Conservation (phyloP, 2,888 invertebrate species). For the Celastrina argiolus region DNA sequence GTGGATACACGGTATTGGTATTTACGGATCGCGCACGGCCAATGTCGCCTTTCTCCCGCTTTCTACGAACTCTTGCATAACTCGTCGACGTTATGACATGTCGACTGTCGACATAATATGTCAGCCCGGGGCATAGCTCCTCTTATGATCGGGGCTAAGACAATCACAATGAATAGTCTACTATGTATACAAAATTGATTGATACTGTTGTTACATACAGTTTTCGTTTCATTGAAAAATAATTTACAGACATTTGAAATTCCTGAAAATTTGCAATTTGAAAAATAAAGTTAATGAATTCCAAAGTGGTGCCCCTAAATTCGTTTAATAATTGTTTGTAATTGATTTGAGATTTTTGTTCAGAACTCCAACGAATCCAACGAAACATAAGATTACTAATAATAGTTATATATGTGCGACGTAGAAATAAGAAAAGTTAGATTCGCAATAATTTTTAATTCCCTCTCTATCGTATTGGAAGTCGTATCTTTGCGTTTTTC, state of each 20-base stretch:
- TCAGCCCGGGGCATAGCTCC: background rate
- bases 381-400: no score
- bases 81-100: background rate
- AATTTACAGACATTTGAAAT: no score
- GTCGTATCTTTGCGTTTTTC: background rate
- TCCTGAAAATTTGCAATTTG: no score
- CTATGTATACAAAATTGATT: no score
- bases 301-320: no score
- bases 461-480: background rate
- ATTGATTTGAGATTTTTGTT: no score
- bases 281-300: no score
- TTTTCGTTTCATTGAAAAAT: no score
- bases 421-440: background rate
- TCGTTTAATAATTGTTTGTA: no score
- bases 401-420: no score
- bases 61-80: constrained; percentile 49
- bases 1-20: constrained; percentile 30
- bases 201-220: no score
- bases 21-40: constrained; percentile 43
- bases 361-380: no score
- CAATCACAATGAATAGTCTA: background rate
- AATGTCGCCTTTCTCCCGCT: constrained; percentile 54
- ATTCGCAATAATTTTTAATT: background rate
- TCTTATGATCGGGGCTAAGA: background rate
- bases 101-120: background rate